Percentiles rank a stretch among this genome's conserved stretches.
These are phyloP conservation scores for Megaceryle torquata DNA, from an alignment of 2,113 vertebrate species.

Conservation along the genomic window DNA sequence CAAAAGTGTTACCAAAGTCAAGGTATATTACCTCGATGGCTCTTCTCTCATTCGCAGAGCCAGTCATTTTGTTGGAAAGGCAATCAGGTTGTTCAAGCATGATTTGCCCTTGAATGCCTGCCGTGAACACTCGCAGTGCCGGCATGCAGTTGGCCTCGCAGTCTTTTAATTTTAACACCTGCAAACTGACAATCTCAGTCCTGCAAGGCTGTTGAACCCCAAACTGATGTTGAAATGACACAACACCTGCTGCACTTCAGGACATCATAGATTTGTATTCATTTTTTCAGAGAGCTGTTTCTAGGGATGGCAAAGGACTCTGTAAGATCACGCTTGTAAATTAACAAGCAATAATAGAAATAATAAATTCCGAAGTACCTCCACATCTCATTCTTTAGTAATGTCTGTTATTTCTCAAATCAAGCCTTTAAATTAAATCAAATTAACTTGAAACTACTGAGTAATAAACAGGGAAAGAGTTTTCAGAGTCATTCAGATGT, in stretches of 20 bases:
- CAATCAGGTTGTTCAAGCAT: constrained; percentile 53
- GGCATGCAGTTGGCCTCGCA: constrained; percentile 49
- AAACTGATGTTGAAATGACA: constrained; percentile 29
- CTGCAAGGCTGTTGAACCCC: constrained; percentile 45
- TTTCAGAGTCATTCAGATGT: neutral
- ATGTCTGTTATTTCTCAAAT: neutral
- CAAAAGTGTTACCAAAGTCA: constrained; percentile 54
- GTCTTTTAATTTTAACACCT: constrained; percentile 59
- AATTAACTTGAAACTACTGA: neutral
- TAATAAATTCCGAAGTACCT: neutral
- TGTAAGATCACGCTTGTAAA: neutral
- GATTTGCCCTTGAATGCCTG: constrained; percentile 57
- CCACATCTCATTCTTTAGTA: neutral
- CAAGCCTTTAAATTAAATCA: neutral
- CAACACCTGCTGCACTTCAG: constrained; percentile 47
- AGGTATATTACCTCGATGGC: constrained; percentile 34
- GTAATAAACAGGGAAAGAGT: neutral
- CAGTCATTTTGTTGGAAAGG: constrained; percentile 18
- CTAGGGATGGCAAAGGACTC: neutral
- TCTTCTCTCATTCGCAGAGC: constrained; percentile 20
- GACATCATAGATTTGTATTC: neutral
- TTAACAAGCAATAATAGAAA: neutral
- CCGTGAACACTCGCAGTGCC: neutral
- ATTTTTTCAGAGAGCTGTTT: neutral
- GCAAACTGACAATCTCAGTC: constrained; percentile 39